Conservation (phyloP, 2,888 invertebrate species). For the Strigamia transsilvanica region DNA sequence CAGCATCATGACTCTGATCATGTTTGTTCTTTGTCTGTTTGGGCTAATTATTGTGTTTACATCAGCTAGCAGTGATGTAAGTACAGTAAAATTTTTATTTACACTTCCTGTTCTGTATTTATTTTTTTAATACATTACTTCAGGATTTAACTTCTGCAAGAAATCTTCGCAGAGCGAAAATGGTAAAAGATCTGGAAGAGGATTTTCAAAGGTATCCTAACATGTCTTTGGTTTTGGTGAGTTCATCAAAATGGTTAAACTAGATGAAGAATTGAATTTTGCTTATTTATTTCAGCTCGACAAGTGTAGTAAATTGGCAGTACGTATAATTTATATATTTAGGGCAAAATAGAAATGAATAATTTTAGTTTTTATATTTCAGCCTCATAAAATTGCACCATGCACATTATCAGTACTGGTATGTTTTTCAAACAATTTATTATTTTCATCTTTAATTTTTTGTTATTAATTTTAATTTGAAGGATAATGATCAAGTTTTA, state of each 20-base stretch:
- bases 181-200: neutral
- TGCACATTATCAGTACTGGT: conserved; percentile 4
- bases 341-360: neutral
- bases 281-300: neutral
- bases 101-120: neutral
- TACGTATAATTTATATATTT: neutral
- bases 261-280: neutral
- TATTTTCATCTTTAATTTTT: neutral
- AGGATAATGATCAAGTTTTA: conserved; percentile 5
- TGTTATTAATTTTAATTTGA: neutral
- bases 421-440: neutral
- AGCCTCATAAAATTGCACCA: neutral
- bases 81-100: neutral
- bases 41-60: neutral
- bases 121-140: neutral
- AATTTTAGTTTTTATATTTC: neutral
- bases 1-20: neutral
- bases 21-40: neutral
- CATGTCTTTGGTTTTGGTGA: neutral
- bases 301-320: neutral
- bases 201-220: neutral
- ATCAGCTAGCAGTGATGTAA: neutral
- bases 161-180: neutral
- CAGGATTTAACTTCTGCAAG: neutral
- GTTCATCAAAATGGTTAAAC: neutral